Conservation (phyloP, 2,113 vertebrate species). For the Helogale parvula region DNA sequence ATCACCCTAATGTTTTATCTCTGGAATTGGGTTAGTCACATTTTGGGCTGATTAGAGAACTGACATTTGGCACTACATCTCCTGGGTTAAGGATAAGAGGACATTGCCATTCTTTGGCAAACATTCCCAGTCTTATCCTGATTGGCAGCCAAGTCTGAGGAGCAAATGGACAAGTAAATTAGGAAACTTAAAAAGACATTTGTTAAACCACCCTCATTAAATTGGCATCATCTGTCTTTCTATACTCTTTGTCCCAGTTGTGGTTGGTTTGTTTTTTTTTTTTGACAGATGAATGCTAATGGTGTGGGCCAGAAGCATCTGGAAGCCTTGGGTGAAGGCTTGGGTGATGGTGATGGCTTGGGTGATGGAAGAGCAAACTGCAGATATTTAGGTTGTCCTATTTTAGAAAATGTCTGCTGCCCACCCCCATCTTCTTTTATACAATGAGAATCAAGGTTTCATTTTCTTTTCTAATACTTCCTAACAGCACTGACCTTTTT, state of each 20-base stretch:
- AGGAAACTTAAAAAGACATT: conserved; percentile 68
- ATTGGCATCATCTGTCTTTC: conserved; percentile 55
- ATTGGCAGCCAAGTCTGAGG: conserved; percentile 49
- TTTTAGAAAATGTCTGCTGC: neutral
- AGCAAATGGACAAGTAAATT: conserved; percentile 67
- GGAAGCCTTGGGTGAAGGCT: conserved; percentile 58
- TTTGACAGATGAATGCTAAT: neutral
- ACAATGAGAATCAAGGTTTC: neutral
- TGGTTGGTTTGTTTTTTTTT: no score
- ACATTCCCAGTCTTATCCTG: conserved; percentile 25
- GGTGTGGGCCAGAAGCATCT: conserved; percentile 60
- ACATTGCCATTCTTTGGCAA: conserved; percentile 11
- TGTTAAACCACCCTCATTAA: conserved; percentile 73
- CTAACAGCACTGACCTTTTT: neutral
- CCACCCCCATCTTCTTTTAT: neutral
- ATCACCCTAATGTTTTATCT: no score
- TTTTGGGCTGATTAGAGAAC: no score
- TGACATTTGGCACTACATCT: neutral
- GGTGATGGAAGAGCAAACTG: no score
- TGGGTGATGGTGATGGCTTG: neutral
- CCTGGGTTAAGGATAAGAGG: neutral
- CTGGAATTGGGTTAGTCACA: no score
- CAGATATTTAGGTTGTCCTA: no score
- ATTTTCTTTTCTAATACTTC: neutral
- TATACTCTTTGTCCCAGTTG: conserved; percentile 56